Percentiles rank a stretch among this genome's conserved stretches.
These are phyloP conservation scores for Eupeodes luniger DNA, from an alignment of 2,888 invertebrate species.

Conservation along the genomic window DNA sequence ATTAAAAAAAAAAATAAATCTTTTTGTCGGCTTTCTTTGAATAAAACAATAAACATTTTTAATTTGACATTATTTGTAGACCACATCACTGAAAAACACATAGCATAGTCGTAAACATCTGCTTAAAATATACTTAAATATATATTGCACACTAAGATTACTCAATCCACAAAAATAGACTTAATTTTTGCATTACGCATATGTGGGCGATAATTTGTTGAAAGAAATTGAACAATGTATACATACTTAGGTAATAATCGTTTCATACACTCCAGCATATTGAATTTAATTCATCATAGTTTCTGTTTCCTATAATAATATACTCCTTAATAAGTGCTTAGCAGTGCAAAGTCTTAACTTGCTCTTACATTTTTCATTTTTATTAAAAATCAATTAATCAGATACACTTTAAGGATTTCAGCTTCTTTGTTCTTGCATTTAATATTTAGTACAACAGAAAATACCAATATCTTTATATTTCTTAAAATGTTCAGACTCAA, in stretches of 20 bases:
- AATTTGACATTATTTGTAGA: conserved; percentile 62
- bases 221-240: conserved; percentile 8
- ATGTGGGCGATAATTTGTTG: conserved; percentile 25
- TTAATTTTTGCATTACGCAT: conserved; percentile 12
- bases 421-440: too few relatives aligned
- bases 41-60: conserved; percentile 59
- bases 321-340: too few relatives aligned
- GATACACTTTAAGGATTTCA: too few relatives aligned
- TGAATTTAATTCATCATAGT: not conserved
- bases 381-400: too few relatives aligned
- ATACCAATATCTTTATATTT: too few relatives aligned
- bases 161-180: conserved; percentile 63
- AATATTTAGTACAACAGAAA: too few relatives aligned
- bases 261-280: not conserved
- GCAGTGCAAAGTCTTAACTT: too few relatives aligned
- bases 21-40: conserved; percentile 7
- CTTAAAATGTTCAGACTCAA: too few relatives aligned
- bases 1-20: not conserved
- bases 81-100: not conserved
- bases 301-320: too few relatives aligned
- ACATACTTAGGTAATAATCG: not conserved
- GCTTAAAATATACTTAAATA: not conserved
- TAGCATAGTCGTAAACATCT: conserved; percentile 44
- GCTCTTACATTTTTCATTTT: too few relatives aligned
- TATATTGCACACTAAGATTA: conserved; percentile 57